Conservation (phyloP, 2,888 invertebrate species). For the Tortricodes alternella region DNA sequence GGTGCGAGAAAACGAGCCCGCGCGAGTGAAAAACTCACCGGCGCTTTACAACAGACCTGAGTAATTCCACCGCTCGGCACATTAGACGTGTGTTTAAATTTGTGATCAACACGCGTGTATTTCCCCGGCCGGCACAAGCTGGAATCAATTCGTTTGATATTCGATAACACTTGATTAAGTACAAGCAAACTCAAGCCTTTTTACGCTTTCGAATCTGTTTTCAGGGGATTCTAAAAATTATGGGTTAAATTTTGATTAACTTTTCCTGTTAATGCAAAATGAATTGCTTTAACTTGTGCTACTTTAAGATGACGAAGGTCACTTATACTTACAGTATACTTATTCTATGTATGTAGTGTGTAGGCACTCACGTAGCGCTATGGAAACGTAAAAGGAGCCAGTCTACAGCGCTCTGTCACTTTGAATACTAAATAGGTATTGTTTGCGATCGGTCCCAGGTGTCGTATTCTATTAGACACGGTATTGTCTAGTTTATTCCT, state of each 20-base stretch:
- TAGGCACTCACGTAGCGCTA: background rate
- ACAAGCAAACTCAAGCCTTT: no score
- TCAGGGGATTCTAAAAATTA: no score
- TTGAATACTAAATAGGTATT: conserved; percentile 28
- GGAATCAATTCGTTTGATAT: conserved; percentile 21
- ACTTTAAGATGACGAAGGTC: background rate
- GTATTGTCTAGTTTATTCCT: conserved; percentile 18
- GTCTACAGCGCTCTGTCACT: conserved; percentile 2
- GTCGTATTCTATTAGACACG: conserved; percentile 19
- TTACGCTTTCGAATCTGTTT: no score
- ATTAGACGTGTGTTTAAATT: conserved; percentile 28
- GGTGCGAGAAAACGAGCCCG: conserved; percentile 59
- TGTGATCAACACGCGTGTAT: conserved; percentile 28
- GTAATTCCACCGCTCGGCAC: conserved; percentile 23
- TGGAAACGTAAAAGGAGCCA: conserved; percentile 7
- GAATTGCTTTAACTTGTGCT: background rate
- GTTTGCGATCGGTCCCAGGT: conserved; percentile 25
- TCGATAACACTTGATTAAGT: conserved; percentile 18
- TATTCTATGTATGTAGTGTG: background rate
- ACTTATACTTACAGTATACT: background rate
- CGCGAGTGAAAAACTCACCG: conserved; percentile 44
- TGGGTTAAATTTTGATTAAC: no score
- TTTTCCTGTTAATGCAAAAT: no score
- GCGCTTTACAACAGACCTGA: conserved; percentile 13
- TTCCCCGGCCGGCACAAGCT: background rate